Conservation (phyloP, 2,113 vertebrate genomes). For the Herpailurus yagouaroundi region DNA sequence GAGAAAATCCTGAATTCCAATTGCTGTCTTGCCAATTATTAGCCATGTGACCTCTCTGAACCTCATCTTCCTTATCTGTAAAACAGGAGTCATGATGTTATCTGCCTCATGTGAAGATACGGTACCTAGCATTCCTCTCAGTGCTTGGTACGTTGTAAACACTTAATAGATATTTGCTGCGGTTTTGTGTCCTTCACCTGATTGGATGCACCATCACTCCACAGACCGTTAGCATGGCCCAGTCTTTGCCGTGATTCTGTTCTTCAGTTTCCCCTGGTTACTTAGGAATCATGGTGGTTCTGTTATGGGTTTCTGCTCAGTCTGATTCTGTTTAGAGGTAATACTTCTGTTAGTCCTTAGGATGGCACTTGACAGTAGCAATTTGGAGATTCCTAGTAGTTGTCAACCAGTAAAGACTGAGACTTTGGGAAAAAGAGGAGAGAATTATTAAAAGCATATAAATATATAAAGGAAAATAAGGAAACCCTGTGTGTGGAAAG, state of each 20-base stretch:
- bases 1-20: neutral
- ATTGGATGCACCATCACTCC: neutral
- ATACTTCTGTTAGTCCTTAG: neutral
- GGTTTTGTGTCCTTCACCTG: neutral
- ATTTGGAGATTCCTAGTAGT: neutral
- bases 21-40: neutral
- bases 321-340: neutral
- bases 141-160: rapidly evolving
- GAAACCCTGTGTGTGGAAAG: neutral
- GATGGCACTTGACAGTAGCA: neutral
- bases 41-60: neutral
- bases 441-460: neutral
- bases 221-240: neutral
- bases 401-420: neutral
- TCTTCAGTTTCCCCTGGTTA: neutral
- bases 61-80: neutral
- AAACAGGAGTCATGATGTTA: neutral
- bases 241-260: neutral
- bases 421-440: neutral
- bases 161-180: neutral
- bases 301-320: neutral
- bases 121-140: rapidly evolving
- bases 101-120: neutral
- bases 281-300: neutral
- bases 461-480: neutral